Conservation (phyloP, 2,888 invertebrate genomes). For the Sisyra nigra region DNA sequence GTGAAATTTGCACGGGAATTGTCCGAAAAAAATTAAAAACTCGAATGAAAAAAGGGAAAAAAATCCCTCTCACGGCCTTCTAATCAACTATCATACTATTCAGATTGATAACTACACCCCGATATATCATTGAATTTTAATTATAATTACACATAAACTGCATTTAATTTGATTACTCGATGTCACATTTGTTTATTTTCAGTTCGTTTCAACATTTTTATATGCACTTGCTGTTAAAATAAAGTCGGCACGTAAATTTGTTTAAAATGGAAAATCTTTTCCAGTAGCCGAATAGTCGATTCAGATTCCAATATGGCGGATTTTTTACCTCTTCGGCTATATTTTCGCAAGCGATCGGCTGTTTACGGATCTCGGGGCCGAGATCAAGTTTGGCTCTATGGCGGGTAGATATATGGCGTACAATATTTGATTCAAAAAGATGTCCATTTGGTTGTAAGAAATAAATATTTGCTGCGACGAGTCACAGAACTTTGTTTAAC, state of each 20-base stretch:
- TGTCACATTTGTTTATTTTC: conserved; percentile 2
- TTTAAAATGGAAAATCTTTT: conserved; percentile 4
- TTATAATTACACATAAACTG: conserved; percentile 3
- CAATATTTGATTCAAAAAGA: too few relatives aligned
- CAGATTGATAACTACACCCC: conserved; percentile 8
- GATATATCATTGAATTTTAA: conserved; percentile 3
- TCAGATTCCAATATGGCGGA: conserved; percentile 8
- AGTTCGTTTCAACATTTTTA: conserved; percentile 5
- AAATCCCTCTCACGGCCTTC: conserved; percentile 8
- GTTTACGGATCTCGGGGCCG: background rate
- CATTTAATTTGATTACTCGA: conserved; percentile 3
- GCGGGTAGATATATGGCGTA: too few relatives aligned
- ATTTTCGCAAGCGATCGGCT: conserved; percentile 5
- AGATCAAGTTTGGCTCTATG: too few relatives aligned
- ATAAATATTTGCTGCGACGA: too few relatives aligned
- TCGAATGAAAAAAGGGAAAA: background rate
- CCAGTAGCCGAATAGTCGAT: conserved; percentile 7
- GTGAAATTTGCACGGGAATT: too few relatives aligned
- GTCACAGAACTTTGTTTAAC: background rate
- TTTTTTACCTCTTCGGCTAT: conserved; percentile 3
- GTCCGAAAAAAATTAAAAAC: background rate
- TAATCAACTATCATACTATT: conserved; percentile 5
- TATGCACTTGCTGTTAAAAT: conserved; percentile 4
- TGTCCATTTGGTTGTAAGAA: too few relatives aligned
- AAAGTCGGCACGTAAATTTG: conserved; percentile 2